These are phyloP conservation scores for Corythornis cristatus DNA, from an alignment of 2,113 vertebrate species.

Conservation along the genomic window DNA sequence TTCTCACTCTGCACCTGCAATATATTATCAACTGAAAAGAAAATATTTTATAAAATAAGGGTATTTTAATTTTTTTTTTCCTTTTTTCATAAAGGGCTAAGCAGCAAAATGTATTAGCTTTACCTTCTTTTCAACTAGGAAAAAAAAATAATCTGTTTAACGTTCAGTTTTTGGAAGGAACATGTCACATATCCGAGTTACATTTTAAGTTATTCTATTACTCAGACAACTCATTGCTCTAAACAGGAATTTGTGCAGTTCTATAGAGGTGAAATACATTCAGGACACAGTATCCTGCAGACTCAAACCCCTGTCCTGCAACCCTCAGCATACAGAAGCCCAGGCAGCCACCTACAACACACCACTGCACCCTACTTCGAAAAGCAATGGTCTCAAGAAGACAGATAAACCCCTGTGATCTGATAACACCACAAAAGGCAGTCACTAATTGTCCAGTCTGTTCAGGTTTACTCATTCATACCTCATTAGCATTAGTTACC, in stretches of 20 bases:
- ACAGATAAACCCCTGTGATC: not conserved
- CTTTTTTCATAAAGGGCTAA: not conserved
- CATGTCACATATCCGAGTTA: accelerated
- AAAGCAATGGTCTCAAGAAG: accelerated
- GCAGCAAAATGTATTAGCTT: not conserved
- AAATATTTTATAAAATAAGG: not conserved
- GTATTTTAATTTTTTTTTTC: not conserved
- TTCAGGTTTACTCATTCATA: not conserved
- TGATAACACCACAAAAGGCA: not conserved
- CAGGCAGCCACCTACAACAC: not conserved
- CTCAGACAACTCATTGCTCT: not conserved
- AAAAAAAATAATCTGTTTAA: not conserved
- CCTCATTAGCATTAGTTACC: not conserved
- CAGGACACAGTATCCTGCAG: not conserved
- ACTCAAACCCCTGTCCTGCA: not conserved
- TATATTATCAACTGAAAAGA: not conserved
- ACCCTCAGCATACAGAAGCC: accelerated
- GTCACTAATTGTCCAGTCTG: not conserved
- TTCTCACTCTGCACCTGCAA: not conserved
- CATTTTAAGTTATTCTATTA: not conserved
- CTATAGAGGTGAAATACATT: not conserved
- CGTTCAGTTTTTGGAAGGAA: not conserved
- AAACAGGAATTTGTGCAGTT: not conserved
- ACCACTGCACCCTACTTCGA: accelerated
- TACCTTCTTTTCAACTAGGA: not conserved